Conservation (phyloP, 2,797 vertebrate species). For the Sebastolobus alascanus region DNA sequence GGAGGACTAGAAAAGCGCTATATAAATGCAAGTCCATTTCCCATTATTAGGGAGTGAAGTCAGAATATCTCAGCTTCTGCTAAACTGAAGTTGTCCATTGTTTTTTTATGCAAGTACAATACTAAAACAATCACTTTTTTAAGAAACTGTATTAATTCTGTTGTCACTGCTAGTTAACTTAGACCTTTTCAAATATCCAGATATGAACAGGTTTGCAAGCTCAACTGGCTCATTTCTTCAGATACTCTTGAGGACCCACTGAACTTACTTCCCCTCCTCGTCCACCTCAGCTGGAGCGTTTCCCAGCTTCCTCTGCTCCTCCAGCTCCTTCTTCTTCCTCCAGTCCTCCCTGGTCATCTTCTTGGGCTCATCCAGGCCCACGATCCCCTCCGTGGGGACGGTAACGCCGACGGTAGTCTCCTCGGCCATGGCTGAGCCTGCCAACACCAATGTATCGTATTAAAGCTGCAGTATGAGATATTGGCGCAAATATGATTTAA, state of each 20-base stretch:
- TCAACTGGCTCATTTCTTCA: background rate
- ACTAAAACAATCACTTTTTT: background rate
- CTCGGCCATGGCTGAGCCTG: conserved; percentile 70
- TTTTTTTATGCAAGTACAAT: background rate
- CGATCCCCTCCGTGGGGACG: conserved; percentile 82
- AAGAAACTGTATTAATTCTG: background rate
- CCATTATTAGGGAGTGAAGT: background rate
- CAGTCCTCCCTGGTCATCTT: conserved; percentile 99
- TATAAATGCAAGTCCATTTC: background rate
- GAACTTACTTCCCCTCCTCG: conserved; percentile 97
- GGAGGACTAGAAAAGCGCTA: too few relatives aligned
- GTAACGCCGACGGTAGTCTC: background rate
- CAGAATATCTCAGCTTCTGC: background rate
- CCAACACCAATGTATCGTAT: background rate
- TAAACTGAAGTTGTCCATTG: background rate
- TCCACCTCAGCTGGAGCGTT: conserved; percentile 99
- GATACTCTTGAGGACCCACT: too few relatives aligned
- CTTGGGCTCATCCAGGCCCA: conserved; percentile 95
- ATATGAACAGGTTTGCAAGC: background rate
- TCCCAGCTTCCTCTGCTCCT: conserved; percentile 97
- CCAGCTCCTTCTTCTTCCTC: conserved; percentile 99
- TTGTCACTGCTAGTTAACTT: background rate
- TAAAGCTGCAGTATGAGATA: too few relatives aligned
- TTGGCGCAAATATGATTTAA: too few relatives aligned
- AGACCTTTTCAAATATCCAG: background rate